Conservation (phyloP, 2,888 invertebrate species). For the Oligia fasciuncula region DNA sequence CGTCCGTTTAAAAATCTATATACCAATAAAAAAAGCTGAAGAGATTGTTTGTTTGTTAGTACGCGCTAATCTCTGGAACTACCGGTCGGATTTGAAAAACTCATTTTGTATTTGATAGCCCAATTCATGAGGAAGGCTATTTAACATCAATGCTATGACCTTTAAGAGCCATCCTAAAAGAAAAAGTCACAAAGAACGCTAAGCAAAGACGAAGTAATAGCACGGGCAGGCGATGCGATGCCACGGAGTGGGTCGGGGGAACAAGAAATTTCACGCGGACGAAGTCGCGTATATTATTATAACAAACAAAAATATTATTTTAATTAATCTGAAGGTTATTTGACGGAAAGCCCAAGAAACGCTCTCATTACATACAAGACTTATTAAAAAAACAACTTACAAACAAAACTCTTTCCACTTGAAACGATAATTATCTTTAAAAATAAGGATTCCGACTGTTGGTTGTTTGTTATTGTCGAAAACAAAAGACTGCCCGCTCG, state of each 20-base stretch:
- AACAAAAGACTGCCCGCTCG: conserved; percentile 28
- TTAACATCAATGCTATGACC: not conserved
- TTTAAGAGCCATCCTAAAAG: not conserved
- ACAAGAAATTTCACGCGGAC: not conserved
- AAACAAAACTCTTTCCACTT: not conserved
- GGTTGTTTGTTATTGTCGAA: conserved; percentile 4
- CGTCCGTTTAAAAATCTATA: not conserved
- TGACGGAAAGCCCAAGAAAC: not conserved
- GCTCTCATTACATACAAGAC: not conserved
- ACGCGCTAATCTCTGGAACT: not conserved
- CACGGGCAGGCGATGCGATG: not conserved
- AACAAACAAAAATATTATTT: not conserved
- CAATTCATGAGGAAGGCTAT: not conserved
- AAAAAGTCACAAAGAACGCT: not conserved
- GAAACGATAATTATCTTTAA: not conserved
- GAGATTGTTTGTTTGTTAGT: not conserved
- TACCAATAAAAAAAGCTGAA: not conserved
- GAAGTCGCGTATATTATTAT: not conserved
- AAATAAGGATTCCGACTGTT: not conserved
- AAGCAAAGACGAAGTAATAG: not conserved
- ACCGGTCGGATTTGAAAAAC: no score
- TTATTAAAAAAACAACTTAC: not conserved
- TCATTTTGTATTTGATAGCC: no score
- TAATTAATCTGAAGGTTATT: not conserved
- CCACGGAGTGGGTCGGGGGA: not conserved